Evolutionary conservation across 2,888 invertebrate species (phyloP).

Genomic region (Spisula subtruncata): DNA sequence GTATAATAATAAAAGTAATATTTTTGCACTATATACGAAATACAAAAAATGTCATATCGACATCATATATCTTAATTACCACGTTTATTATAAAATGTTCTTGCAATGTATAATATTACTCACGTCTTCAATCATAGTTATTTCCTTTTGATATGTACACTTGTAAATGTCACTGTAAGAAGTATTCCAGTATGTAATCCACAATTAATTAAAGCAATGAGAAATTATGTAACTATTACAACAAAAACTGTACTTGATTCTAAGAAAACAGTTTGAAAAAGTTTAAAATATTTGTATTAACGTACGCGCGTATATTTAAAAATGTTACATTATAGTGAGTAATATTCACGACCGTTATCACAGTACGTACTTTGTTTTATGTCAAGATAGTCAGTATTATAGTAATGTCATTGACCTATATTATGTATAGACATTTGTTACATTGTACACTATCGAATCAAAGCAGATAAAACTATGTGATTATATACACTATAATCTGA

Average conservation of each 20-base stretch:
- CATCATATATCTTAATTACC: no score
- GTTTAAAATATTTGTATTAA: not conserved
- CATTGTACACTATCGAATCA: not conserved
- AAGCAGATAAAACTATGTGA: not conserved
- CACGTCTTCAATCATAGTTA: no score
- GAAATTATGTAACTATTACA: not conserved
- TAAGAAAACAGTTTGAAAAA: not conserved
- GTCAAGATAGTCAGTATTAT: not conserved
- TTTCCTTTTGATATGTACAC: no score
- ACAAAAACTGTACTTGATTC: not conserved
- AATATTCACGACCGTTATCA: not conserved
- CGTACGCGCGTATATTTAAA: not conserved
- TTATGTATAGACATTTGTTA: not conserved
- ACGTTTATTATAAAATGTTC: no score
- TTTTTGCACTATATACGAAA: no score
- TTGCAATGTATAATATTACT: no score
- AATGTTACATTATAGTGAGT: not conserved
- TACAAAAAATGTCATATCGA: no score
- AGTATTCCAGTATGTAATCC: no score
- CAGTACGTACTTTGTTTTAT: not conserved
- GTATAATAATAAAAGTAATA: no score
- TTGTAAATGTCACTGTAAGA: no score
- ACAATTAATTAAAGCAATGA: no score
- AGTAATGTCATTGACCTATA: slow-evolving; percentile 15
- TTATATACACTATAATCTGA: not conserved